Base-by-base conservation (phyloP, 37 sponge, comb jelly and placozoan species). In the Chondrilla cf. caribensis region DNA sequence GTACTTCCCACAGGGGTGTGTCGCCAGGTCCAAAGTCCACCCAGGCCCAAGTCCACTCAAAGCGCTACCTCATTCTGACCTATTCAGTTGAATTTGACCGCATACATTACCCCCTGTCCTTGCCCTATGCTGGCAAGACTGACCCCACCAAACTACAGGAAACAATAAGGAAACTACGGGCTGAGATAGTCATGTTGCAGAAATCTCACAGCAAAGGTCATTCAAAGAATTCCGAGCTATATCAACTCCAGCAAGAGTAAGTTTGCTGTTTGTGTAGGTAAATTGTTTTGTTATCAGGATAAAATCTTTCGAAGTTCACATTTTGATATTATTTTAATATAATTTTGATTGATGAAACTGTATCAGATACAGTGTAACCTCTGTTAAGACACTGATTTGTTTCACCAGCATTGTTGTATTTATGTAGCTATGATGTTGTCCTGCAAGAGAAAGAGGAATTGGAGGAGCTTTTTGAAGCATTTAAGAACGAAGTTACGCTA, bases 71-170 rank as follows among this genome's bases (percentile, higher is more conserved):
- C 82, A 94, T 94, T 54, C 40, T 94, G 28, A 94, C 95, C 21
- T 94, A 94, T 67, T 77, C 78, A 28, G 93, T 86, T 9, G 95
- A 90, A 54, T 94, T 94, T 86, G 95, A 94, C 59, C 88, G 95
- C 60, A 92, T 95, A 22, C 95, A 95, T 67, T 95, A 95, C 57
- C 95, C 95, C 3, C 47, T 95, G 60, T 88, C 95, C 19, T 81
- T 95, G 79, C 84, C 93, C 7, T 95, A 92, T 71, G 43, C 58
- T 59, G 95, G 95, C 18, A 65, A 84, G 39, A 87, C 90, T 18
- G 93, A 95, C 58, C 90, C 95, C 2, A 70, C 54, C 0, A 58
- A 59, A 1, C 86, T 91, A 7, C 87, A 89, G 58, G 79, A 81
- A 15, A 95, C 88, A 31, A 92, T 95, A 47, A 72, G 86, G 43